Base-by-base conservation (phyloP, 1,140 invertebrate genomes). In the Drosophila ambigua region DNA sequence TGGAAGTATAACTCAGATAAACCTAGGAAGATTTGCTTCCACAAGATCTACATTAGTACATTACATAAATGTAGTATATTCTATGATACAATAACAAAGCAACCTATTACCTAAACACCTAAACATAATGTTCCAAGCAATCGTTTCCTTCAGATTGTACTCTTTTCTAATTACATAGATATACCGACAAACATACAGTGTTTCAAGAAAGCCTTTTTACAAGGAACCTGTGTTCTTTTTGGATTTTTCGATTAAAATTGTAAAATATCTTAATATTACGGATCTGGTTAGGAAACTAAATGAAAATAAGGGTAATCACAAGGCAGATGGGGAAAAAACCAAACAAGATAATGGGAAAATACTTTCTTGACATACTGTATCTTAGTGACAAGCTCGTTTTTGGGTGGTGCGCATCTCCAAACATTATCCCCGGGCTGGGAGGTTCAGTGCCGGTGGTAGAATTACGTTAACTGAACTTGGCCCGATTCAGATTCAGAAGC, bases 41-140 rank as follows among this genome's bases (percentile, higher is more conserved):
- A n/a, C 28, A 50, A 58, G 24, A 23, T 51, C 53, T 35, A 43
- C 6, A 41, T 35, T 24, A 2, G 24, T 35, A 65, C 31, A 45
- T 20, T 26, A 60, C 6, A 49, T 50, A 53, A 50, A 54, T 60
- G 26, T 55, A 26, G 11, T 44, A 20, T 65, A 26, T 72, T 44
- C 62, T 87, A 79, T 55, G 66, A 45, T 88, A 85, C 50, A 63
- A 60, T 87, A 83, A 88, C 77, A 87, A 87, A 87, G 82, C 82
- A 87, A 87, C 23, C 23, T 24, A 24, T 2, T 75, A 87, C 55
- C 83, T 87, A 83, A 20, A 20, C 20, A 20, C 20, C 20, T 20
- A 20, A 20, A 71, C 61, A 77, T 57, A 84, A 65, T 62, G 57
- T n/a, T 39, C 61, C 57, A 69, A 79, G 80, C 80, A 62, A 66